A percentile compares a stretch with the other conserved stretches of the same genome.
Evolutionary conservation across 2,888 invertebrate species (phyloP).

Genomic region (Actias luna): DNA sequence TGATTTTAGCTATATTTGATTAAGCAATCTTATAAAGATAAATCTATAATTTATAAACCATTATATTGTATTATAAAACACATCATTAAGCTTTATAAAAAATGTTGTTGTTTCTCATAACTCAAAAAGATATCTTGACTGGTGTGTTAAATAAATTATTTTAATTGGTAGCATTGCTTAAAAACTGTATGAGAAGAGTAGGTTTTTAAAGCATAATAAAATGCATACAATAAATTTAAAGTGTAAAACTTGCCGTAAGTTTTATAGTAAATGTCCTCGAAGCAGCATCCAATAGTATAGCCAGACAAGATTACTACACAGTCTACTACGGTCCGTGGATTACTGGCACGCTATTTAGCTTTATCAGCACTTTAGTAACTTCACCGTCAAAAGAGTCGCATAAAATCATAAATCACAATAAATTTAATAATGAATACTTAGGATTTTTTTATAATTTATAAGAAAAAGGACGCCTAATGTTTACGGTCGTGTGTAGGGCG

Average conservation of each 20-base stretch:
- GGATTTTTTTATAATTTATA: conserved; percentile 35
- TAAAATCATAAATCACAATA: conserved; percentile 37
- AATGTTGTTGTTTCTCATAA: neutral
- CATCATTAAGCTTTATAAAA: too few relatives aligned
- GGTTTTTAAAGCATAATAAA: neutral
- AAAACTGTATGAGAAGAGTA: neutral
- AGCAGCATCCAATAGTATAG: conserved; percentile 54
- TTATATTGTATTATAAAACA: too few relatives aligned
- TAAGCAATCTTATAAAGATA: too few relatives aligned
- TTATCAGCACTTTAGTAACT: conserved; percentile 40
- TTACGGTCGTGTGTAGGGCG: conserved; percentile 59
- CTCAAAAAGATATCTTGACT: neutral
- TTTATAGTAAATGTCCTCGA: conserved; percentile 34
- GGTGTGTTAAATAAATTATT: neutral
- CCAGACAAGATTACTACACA: conserved; percentile 56
- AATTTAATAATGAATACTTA: conserved; percentile 24
- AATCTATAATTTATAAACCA: too few relatives aligned
- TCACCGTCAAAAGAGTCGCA: conserved; percentile 51
- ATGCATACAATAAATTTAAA: neutral
- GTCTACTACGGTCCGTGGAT: conserved; percentile 67
- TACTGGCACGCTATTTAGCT: conserved; percentile 63
- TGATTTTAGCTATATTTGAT: too few relatives aligned
- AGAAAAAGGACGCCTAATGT: conserved; percentile 50
- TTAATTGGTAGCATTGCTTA: neutral
- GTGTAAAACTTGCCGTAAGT: conserved; percentile 23